Base-by-base conservation (phyloP, 2,113 vertebrate species). In the Nerophis lumbriciformis region DNA sequence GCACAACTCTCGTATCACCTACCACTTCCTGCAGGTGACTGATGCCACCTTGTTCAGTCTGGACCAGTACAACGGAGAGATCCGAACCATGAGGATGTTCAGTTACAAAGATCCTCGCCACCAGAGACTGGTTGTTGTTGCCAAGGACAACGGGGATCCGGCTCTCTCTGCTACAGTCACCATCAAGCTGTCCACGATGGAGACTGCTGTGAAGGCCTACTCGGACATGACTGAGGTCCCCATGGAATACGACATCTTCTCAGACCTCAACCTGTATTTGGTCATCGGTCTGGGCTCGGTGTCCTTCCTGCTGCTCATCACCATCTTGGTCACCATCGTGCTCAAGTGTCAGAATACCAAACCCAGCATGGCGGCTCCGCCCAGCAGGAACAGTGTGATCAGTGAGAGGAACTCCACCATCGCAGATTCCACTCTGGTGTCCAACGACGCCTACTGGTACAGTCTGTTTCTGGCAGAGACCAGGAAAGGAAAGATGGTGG, bases 81-180 rank as follows among this genome's bases (percentile, higher is more conserved):
- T 87, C 76, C 69, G 80, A 49, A 85, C 85, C 5, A 84, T 81
- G 83, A 90, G 92, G 68, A 89, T 90, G 77, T 90, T 93, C 57
- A 87, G 84, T 64, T 91, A 92, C 79, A 89, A 87, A 69, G 92
- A 93, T 6, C 77, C 87, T 0, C 85, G 76, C 3, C 84, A 73
- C 58, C 92, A 92, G 75, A 74, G 62, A 1, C 78, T 94, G 0
- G 69, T 93, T 53, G 87, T 94, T 69, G 85, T 91, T 3, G 92
- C 93, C 64, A 80, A 87, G 47, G 92, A 94, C 0, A 76, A 90
- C 0, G 93, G 92, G 7, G 79, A 92, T 36, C 93, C 91, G 0
- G 80, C 92, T 10, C 91, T 95, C 45, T 96, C 94, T 0, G 90
- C 92, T 60, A 93, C 93, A 0, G 68, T 95, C 55, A 93, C 92